These are phyloP conservation scores for Aphaenogaster ashmeadi DNA, from an alignment of 1,140 invertebrate species.

Conservation along the genomic window DNA sequence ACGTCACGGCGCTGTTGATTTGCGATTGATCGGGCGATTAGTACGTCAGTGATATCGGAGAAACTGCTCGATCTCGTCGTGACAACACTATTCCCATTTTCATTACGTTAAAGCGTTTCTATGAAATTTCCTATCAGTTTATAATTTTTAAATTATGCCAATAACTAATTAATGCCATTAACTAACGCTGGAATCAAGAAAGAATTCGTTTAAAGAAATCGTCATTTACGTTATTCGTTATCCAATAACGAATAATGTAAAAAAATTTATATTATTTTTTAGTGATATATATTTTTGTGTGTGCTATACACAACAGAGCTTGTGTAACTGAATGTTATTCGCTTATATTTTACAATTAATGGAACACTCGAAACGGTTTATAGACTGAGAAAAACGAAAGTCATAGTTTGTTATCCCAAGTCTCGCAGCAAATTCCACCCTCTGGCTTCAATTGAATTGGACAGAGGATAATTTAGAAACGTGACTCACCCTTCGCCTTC, in stretches of 20 bases:
- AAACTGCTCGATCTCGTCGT: slow-evolving; percentile 48
- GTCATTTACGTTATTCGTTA: not conserved
- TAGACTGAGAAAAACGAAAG: not conserved
- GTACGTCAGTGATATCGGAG: slow-evolving; percentile 78
- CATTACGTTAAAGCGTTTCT: slow-evolving; percentile 2
- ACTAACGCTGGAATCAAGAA: not conserved
- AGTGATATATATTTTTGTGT: not conserved
- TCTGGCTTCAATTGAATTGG: not conserved
- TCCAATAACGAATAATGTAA: not conserved
- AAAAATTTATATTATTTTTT: not conserved
- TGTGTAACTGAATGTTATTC: not conserved
- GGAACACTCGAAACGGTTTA: not conserved
- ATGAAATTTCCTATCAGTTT: not conserved
- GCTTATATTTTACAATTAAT: not conserved
- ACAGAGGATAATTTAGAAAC: not conserved
- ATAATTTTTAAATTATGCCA: slow-evolving; percentile 1
- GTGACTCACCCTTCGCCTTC: slow-evolving; percentile 94
- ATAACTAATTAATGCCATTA: not conserved
- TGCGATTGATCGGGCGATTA: slow-evolving; percentile 76
- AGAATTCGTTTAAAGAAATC: not conserved
- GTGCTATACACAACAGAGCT: not conserved
- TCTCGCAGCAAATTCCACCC: not conserved
- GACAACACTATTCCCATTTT: not conserved
- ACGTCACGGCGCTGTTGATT: slow-evolving; percentile 78
- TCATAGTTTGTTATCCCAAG: not conserved